Evolutionary conservation across 2,888 invertebrate species (phyloP), one percentile per base, ranked within the genome.

Genomic region (Pantelozetes paolii): DNA sequence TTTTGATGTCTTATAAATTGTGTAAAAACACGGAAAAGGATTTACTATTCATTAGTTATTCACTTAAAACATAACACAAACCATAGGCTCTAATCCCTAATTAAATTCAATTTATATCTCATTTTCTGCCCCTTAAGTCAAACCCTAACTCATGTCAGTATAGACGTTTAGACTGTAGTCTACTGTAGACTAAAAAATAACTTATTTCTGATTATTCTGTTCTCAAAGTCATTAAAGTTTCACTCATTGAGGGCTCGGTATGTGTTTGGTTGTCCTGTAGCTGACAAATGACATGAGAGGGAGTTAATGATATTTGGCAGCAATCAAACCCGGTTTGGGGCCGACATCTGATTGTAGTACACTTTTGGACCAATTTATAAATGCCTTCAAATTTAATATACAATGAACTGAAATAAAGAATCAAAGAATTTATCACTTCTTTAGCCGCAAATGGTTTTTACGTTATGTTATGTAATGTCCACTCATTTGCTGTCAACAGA

Each of bases 251-350:
- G 6, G 36, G 9, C 5, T 50, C 6, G 20, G 50, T 50, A n/a
- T n/a, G 50, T 50, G 50, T 20, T 54, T 57, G 64, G 6, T 36
- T 36, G 36, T 36, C 20, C 64, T 64, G 64, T 32, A 13, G 20
- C 13, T 64, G 64, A 64, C 64, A 64, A 64, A 64, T 64, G 15
- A 36, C 36, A 64, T 64, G 64, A 30, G 36, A 64, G 64, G 32
- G 36, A 64, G 64, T 64, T 32, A 36, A 64, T 64, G 32, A 64
- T 32, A 36, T 64, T 64, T 64, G 64, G 36, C 20, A 64, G 36
- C 32, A 32, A 64, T 64, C 64, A 64, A 18, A 57, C 23, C 23
- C 13, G 23, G 57, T 28, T 50, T 28, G 26, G 28, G 57, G 13
- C 13, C 36, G 36, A 36, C 36, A 36, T 36, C 36, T 36, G 9